phyloP scores from a whole-genome alignment of 2,113 vertebrate species.

The Caranx ignobilis region DNA sequence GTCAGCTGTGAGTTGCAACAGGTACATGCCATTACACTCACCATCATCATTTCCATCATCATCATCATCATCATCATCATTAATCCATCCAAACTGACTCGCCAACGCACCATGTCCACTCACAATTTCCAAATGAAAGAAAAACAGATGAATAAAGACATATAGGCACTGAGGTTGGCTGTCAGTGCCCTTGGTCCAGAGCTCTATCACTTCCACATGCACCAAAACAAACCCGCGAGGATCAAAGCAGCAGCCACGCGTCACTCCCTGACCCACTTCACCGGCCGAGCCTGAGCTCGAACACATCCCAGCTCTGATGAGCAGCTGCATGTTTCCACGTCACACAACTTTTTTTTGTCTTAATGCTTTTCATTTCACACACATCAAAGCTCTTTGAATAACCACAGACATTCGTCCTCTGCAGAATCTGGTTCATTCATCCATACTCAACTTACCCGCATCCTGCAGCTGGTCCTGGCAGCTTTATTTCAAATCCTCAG shows the following conservation, averaged over 20 bases:
- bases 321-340: not conserved
- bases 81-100: not conserved
- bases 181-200: not conserved
- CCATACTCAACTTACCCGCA: constrained; percentile 66
- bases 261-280: constrained; percentile 43
- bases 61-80: not conserved
- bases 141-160: too few relatives aligned
- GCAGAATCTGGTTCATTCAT: not conserved
- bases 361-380: not conserved
- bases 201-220: constrained; percentile 4
- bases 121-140: not conserved
- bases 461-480: constrained; percentile 49
- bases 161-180: not conserved
- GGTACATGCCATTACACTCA: constrained; percentile 18
- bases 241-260: constrained; percentile 29
- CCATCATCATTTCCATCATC: not conserved
- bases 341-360: constrained; percentile 31
- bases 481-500: constrained; percentile 34
- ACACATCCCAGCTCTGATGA: not conserved
- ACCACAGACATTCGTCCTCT: too few relatives aligned
- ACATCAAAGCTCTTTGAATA: not conserved
- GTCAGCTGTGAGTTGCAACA: constrained; percentile 35
- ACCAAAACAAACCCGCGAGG: constrained; percentile 49
- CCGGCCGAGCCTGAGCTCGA: not conserved
- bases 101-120: not conserved